Evolutionary conservation across 2,113 vertebrate species (phyloP).

Genomic region (Sylvilagus bachmani): DNA sequence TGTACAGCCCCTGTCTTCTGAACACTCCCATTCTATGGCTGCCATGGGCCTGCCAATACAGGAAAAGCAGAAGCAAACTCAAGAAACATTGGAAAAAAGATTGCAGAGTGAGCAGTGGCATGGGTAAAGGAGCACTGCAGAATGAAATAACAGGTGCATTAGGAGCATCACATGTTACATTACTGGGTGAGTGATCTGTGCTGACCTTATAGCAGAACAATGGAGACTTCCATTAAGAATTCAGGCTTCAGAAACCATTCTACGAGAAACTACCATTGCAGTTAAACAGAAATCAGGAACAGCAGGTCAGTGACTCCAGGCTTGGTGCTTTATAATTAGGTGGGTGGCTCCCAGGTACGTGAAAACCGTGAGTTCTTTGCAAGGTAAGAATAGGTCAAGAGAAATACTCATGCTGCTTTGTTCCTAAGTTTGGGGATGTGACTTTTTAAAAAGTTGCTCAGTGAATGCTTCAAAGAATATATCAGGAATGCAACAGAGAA

Average conservation of each 20-base stretch:
- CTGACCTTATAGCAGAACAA: not conserved
- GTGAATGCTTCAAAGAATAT: not conserved
- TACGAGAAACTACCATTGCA: not conserved
- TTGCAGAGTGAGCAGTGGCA: not conserved
- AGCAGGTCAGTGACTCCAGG: not conserved
- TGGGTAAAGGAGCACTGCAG: not conserved
- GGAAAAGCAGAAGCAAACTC: not conserved
- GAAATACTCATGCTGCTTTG: not conserved
- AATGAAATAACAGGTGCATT: not conserved
- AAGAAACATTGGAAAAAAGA: not conserved
- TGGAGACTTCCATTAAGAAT: not conserved
- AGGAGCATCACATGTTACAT: not conserved
- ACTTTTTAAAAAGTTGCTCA: not conserved
- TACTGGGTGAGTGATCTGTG: not conserved
- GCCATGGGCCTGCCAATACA: not conserved
- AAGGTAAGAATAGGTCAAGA: not conserved
- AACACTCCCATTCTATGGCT: not conserved
- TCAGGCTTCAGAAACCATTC: not conserved
- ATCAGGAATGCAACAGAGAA: not conserved
- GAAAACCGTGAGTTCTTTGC: not conserved
- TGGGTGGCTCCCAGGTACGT: not conserved
- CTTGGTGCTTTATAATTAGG: not conserved
- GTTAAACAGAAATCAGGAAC: not conserved
- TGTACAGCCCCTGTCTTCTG: not conserved
- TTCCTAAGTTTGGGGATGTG: not conserved